These are phyloP conservation scores for Notodonta ziczac DNA, from an alignment of 2,888 invertebrate species.

Conservation along the genomic window DNA sequence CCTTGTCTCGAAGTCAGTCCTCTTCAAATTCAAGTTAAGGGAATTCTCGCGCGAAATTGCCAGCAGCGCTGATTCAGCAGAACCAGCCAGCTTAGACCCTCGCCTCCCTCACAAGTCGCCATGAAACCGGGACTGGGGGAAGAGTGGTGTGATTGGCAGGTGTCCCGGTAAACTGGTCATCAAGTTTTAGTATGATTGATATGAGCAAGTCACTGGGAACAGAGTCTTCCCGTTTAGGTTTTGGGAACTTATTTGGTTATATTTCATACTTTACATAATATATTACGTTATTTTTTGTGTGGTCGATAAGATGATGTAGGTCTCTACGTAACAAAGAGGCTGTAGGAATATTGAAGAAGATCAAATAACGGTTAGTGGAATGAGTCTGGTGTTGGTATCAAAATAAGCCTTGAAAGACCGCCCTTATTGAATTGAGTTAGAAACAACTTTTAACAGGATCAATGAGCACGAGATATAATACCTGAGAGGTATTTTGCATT, in stretches of 20 bases:
- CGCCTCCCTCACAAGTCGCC: conserved; percentile 9
- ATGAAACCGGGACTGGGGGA: not conserved
- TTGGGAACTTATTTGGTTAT: not conserved
- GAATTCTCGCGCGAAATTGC: conserved; percentile 56
- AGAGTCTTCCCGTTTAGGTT: not conserved
- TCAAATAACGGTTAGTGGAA: too few relatives aligned
- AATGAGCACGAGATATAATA: too few relatives aligned
- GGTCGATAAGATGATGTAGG: too few relatives aligned
- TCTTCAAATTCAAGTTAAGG: conserved; percentile 44
- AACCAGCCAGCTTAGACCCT: conserved; percentile 37
- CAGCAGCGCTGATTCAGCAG: conserved; percentile 49
- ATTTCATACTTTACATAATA: not conserved
- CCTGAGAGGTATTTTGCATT: too few relatives aligned
- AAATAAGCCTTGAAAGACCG: too few relatives aligned
- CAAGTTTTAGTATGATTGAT: conserved; percentile 56
- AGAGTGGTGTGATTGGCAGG: conserved; percentile 30
- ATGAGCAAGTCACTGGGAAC: conserved; percentile 27
- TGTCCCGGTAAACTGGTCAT: conserved; percentile 33
- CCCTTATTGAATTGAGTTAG: too few relatives aligned
- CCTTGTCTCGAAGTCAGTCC: conserved; percentile 33
- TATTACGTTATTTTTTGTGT: too few relatives aligned
- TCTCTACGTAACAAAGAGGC: too few relatives aligned
- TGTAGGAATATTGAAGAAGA: too few relatives aligned
- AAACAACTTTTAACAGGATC: too few relatives aligned
- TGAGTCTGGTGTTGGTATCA: too few relatives aligned